A percentile compares a stretch with the other conserved stretches of the same genome.
These are phyloP conservation scores for Corydoras maculifer DNA, from an alignment of 2,113 vertebrate genomes.

Conservation along the genomic window DNA sequence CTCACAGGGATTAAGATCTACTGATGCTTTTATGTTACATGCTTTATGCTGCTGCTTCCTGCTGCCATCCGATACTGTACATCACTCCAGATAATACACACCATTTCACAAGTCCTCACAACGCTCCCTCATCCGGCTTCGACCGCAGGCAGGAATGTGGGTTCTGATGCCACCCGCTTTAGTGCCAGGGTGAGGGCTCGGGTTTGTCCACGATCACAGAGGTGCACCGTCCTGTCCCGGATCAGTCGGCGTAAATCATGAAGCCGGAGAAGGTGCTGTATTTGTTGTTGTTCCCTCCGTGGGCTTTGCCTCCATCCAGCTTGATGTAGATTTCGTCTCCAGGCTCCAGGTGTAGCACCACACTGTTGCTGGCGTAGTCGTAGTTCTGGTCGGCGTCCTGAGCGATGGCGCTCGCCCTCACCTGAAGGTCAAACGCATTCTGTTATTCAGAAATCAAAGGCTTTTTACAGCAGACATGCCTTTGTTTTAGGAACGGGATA, in stretches of 20 bases:
- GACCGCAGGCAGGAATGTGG: not conserved
- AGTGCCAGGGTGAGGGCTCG: not conserved
- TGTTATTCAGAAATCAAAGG: not conserved
- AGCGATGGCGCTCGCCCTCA: slow-evolving; percentile 92
- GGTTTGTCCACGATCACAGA: not conserved
- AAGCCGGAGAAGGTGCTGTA: slow-evolving; percentile 99
- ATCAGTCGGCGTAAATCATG: slow-evolving; percentile 96
- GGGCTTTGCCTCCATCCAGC: slow-evolving; percentile 93
- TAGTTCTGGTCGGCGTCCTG: slow-evolving; percentile 98
- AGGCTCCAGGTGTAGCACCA: slow-evolving; percentile 89
- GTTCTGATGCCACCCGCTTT: not conserved
- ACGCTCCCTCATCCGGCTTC: no score
- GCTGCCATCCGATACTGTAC: no score
- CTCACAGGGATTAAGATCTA: no score
- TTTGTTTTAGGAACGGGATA: no score
- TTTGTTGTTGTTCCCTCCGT: slow-evolving; percentile 99
- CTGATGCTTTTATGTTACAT: no score
- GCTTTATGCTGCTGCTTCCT: no score
- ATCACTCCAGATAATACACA: no score
- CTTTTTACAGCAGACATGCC: no score
- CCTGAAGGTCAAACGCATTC: slow-evolving; percentile 59
- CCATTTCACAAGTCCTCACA: no score
- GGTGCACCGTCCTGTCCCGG: not conserved
- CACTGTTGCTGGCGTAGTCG: slow-evolving; percentile 97
- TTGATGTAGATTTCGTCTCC: slow-evolving; percentile 98